A percentile compares a stretch with the other conserved stretches of the same genome.
phyloP scores from a whole-genome alignment of 2,888 invertebrate species.

The Ichneumoninae sp. region DNA sequence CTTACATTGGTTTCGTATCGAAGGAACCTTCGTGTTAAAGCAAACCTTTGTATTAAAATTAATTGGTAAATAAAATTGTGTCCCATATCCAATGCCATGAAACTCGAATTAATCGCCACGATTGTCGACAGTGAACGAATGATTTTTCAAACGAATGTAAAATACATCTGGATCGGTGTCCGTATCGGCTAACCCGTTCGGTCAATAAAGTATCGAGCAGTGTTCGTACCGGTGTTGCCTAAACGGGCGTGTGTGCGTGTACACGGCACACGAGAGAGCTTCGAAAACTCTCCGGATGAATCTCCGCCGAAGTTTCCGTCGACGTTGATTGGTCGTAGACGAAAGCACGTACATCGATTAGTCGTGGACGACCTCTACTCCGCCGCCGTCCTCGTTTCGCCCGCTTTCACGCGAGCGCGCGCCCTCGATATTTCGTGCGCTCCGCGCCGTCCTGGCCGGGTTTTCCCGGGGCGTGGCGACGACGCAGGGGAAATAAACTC shows the following conservation, averaged over 20 bases:
- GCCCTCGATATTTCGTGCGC: constrained; percentile 52
- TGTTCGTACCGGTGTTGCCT: background rate
- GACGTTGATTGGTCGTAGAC: constrained; percentile 69
- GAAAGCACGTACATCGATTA: constrained; percentile 72
- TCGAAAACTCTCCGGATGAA: constrained; percentile 69
- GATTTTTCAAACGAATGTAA: background rate
- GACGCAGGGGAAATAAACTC: constrained; percentile 53
- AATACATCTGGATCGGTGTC: background rate
- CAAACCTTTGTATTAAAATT: no score
- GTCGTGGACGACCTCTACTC: constrained; percentile 60
- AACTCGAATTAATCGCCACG: background rate
- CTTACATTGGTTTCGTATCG: no score
- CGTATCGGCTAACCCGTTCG: background rate
- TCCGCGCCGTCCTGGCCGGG: constrained; percentile 33
- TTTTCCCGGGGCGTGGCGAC: constrained; percentile 63
- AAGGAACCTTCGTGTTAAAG: no score
- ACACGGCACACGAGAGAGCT: constrained; percentile 54
- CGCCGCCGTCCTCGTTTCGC: constrained; percentile 51
- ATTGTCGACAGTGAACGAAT: background rate
- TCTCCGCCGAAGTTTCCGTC: constrained; percentile 65
- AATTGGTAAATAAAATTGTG: no score
- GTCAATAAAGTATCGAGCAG: background rate
- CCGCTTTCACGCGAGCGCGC: constrained; percentile 59
- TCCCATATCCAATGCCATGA: no score
- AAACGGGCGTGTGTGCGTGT: background rate